phyloP scores from a whole-genome alignment of 30 jellyfish, hydroid and myxozoan species.

The Aurelia coerulea region DNA sequence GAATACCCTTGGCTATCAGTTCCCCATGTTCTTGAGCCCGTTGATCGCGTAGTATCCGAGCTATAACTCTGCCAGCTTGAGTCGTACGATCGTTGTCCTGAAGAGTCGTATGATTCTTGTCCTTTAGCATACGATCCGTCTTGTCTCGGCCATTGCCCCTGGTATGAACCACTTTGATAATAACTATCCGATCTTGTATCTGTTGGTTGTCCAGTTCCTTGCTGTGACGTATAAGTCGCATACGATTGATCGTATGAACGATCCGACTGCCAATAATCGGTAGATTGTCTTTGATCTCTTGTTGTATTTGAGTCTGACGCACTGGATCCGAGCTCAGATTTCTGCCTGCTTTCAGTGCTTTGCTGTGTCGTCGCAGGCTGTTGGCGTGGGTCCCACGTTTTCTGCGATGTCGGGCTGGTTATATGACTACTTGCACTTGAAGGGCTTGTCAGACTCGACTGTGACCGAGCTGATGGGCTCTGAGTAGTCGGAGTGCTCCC shows the following conservation, averaged over 20 bases:
- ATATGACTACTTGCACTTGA: conserved; percentile 26
- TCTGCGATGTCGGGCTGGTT: conserved; percentile 37
- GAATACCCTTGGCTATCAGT: not conserved
- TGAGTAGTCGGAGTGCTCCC: conserved; percentile 33
- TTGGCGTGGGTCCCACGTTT: conserved; percentile 26
- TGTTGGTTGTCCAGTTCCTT: conserved; percentile 8
- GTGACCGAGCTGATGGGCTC: conserved; percentile 41
- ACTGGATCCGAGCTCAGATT: not conserved
- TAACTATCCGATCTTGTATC: not conserved
- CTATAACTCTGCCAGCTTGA: conserved; percentile 31
- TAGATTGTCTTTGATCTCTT: not conserved
- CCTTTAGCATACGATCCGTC: not conserved
- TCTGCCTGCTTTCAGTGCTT: not conserved
- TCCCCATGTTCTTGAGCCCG: conserved; percentile 26
- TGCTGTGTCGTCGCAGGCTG: not conserved
- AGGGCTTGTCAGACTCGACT: conserved; percentile 51
- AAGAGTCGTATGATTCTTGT: not conserved
- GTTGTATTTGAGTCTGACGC: not conserved
- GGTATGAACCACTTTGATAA: conserved; percentile 34
- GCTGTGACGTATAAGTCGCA: conserved; percentile 22
- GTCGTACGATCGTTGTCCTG: too few relatives aligned
- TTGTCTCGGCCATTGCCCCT: conserved; percentile 22
- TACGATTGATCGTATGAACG: conserved; percentile 9
- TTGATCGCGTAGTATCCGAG: conserved; percentile 5
- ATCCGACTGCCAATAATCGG: conserved; percentile 31